A percentile compares a stretch with the other conserved stretches of the same genome.
phyloP scores from a whole-genome alignment of 2,888 invertebrate species.

The Rhamnusium bicolor region DNA sequence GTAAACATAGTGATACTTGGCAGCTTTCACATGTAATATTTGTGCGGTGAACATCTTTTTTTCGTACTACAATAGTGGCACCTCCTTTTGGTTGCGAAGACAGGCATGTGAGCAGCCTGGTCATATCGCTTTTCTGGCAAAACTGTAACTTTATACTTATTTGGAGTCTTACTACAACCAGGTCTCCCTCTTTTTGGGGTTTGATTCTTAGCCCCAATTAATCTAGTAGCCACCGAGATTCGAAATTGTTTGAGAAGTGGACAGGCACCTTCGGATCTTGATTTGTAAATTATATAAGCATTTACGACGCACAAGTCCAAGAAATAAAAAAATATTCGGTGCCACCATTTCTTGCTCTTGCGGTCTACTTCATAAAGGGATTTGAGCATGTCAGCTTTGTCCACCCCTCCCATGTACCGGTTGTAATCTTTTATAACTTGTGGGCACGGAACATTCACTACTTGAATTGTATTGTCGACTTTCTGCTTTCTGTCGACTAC shows the following conservation, averaged over 20 bases:
- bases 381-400: conserved; percentile 22
- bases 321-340: conserved; percentile 40
- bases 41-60: conserved; percentile 1
- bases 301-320: conserved; percentile 28
- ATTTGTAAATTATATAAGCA: conserved; percentile 9
- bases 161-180: not conserved
- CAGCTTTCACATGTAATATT: not conserved
- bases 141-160: not conserved
- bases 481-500: conserved; percentile 31
- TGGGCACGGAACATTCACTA: conserved; percentile 24
- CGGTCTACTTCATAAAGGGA: conserved; percentile 23
- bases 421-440: conserved; percentile 26
- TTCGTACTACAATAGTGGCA: not conserved
- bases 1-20: not conserved
- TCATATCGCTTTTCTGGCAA: not conserved
- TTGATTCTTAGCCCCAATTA: not conserved
- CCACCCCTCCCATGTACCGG: conserved; percentile 26
- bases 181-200: not conserved
- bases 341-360: conserved; percentile 37
- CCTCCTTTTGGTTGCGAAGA: not conserved
- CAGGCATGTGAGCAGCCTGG: not conserved
- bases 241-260: too few species aligned
- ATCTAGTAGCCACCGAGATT: not conserved
- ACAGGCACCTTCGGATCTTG: too few species aligned
- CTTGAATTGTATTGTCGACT: conserved; percentile 7